Evolutionary conservation across 2,797 vertebrate species (phyloP).

Genomic region (Urophycis tenuis): DNA sequence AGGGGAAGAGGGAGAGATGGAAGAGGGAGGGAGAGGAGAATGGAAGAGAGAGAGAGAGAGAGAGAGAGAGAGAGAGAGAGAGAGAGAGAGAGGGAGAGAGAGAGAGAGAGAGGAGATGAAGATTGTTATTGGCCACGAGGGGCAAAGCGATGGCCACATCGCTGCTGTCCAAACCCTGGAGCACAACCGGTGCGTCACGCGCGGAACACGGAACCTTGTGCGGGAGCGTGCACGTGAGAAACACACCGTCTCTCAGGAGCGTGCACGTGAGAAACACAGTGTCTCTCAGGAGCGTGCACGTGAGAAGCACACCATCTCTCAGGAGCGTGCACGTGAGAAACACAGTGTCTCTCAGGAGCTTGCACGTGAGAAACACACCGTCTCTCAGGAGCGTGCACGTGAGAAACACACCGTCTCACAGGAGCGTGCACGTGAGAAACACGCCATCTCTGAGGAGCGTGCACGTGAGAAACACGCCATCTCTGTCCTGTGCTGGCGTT

Average conservation of each 20-base stretch:
- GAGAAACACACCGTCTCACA: neutral
- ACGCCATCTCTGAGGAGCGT: neutral
- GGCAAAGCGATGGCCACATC: slow-evolving; percentile 25
- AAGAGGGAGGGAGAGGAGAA: neutral
- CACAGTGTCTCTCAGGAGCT: neutral
- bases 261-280: too few species aligned
- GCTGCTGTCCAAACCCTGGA: slow-evolving; percentile 12
- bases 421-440: neutral
- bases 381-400: neutral
- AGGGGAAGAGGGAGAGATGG: neutral
- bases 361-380: neutral
- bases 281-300: neutral
- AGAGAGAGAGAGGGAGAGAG: neutral
- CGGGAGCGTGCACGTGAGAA: too few species aligned
- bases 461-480: neutral
- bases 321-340: neutral
- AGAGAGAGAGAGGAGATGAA: neutral
- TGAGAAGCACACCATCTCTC: neutral
- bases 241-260: too few species aligned
- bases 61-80: neutral
- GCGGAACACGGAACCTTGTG: too few species aligned
- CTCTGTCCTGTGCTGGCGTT: neutral
- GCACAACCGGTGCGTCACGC: neutral
- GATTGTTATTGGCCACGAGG: slow-evolving; percentile 23
- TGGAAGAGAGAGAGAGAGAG: neutral